Base-by-base conservation (phyloP, 2,113 vertebrate genomes). In the Albula goreensis region DNA sequence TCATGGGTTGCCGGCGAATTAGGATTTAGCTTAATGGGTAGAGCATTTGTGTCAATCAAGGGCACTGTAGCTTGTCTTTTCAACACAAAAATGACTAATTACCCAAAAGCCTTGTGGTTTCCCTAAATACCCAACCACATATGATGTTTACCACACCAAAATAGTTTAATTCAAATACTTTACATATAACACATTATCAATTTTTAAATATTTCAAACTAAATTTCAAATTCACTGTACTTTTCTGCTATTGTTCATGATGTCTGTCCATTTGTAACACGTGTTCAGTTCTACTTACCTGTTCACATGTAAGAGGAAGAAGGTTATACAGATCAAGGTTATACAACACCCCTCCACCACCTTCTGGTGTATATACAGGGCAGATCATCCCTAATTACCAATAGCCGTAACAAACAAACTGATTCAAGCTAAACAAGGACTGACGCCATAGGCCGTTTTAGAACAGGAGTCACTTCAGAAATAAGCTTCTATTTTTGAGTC, bases 21-120 rank as follows among this genome's bases (percentile, higher is more conserved):
- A 89, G 91, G 89, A 93, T 93, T 92, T 89, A 77, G 89, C 89
- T 90, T 88, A 93, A 92, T 88, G 88, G 87, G 88, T 86, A 91
- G 84, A 88, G 80, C 85, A 31, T 85, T 57, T 80, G 83, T 90
- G 88, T 78, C 85, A 88, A 85, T 87, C 85, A 85, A 78, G 63
- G 80, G 70, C 63, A 86, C 86, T 79, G 85, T 53, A 86, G 31
- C 56, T 10, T 80, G 84, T 52, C 70, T 11, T 56, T 25, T 57
- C 52, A 82, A 4, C 57, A 4, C 81, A 81, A 50, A 51, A 7
- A 19, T 13, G 50, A 8, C 15, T 81, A 17, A 15, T 51, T 51
- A 17, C 49, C 50, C 17, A 19, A 12, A 22, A 79, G 4, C 78
- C 12, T 31, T 79, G 25, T 12, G 5, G 31, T 41, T 56, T 56